Evolutionary conservation across 2,888 invertebrate genomes (phyloP).

Genomic region (Alentia gelatinosa): DNA sequence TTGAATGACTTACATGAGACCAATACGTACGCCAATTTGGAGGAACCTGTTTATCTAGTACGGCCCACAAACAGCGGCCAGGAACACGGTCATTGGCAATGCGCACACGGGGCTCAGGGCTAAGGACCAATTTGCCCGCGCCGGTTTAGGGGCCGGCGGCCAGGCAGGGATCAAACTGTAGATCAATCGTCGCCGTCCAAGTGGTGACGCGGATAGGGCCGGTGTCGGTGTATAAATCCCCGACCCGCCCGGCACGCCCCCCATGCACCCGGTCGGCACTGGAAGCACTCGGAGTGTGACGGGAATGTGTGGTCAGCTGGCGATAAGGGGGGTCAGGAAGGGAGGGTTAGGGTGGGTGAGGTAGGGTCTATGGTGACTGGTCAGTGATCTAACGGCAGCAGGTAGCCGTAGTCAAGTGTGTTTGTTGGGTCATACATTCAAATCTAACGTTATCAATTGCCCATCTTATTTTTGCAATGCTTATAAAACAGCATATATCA

Average conservation of each 20-base stretch:
- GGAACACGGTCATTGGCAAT: constrained; percentile 2
- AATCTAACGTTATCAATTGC: too few relatives aligned
- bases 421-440: too few relatives aligned
- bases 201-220: background rate
- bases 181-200: constrained; percentile 16
- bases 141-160: background rate
- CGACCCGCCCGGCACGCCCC: background rate
- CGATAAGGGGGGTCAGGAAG: background rate
- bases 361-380: too few relatives aligned
- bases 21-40: constrained; percentile 8
- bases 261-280: background rate
- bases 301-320: constrained; percentile 13
- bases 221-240: background rate
- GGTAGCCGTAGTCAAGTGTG: too few relatives aligned
- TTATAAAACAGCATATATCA: too few relatives aligned
- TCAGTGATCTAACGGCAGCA: too few relatives aligned
- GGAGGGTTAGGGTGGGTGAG: too few relatives aligned
- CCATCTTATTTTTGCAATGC: too few relatives aligned
- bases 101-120: background rate
- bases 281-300: background rate
- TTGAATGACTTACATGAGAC: constrained; percentile 16
- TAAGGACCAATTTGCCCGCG: constrained; percentile 17
- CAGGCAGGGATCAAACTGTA: constrained; percentile 7
- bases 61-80: background rate
- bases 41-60: background rate